Conservation (phyloP, 2,797 vertebrate genomes). For the Alectoris magna region DNA sequence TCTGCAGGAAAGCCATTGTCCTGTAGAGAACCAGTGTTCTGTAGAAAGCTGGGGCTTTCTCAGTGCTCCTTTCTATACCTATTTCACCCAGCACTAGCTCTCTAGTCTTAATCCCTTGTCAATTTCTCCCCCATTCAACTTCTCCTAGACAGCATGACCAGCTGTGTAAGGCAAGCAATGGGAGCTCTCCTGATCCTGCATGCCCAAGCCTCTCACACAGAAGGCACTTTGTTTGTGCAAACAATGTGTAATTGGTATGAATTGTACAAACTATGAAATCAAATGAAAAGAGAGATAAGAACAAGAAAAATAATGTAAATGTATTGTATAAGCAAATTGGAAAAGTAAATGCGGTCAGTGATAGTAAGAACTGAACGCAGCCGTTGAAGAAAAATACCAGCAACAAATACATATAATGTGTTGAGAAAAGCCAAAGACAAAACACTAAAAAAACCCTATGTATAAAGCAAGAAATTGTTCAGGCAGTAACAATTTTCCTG, state of each 20-base stretch:
- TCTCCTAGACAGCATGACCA: background rate
- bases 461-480: background rate
- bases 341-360: background rate
- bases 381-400: background rate
- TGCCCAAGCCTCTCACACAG: background rate
- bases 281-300: background rate
- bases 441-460: background rate
- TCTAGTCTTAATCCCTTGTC: background rate
- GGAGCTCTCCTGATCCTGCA: rapidly evolving
- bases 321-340: background rate
- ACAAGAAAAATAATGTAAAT: background rate
- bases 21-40: background rate
- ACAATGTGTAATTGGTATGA: background rate
- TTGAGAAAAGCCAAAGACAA: background rate
- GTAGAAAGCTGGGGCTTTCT: background rate
- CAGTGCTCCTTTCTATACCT: background rate
- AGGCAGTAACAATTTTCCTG: background rate
- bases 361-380: background rate
- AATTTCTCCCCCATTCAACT: background rate
- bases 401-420: background rate
- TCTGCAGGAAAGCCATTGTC: background rate
- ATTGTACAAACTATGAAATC: background rate
- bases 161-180: background rate
- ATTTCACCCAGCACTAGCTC: background rate
- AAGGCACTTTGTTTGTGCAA: background rate